A percentile compares a stretch with the other conserved stretches of the same genome.
Conservation (phyloP, 1,140 invertebrate genomes). For the Ooceraea biroi region DNA sequence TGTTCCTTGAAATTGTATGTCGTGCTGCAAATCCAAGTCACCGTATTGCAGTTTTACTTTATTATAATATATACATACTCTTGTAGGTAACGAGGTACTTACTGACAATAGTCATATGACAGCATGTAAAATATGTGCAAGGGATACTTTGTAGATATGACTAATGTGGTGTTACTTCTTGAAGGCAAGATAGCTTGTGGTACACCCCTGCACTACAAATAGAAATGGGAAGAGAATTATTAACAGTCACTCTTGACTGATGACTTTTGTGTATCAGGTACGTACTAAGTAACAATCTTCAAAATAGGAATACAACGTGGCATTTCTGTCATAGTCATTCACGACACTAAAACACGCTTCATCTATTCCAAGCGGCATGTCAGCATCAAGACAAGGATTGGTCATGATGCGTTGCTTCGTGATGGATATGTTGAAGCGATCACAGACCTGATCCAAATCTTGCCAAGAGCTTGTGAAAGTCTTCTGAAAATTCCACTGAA, state of each 20-base stretch:
- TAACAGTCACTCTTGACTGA: neutral
- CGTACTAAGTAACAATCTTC: conserved; percentile 82
- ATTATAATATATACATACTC: neutral
- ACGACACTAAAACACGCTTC: conserved; percentile 85
- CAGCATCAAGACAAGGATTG: conserved; percentile 62
- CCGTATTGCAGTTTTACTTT: neutral
- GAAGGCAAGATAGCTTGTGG: conserved; percentile 75
- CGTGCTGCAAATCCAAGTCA: conserved; percentile 70
- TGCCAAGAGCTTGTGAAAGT: neutral
- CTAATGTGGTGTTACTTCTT: conserved; percentile 79
- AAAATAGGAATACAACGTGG: conserved; percentile 81
- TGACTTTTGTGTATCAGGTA: conserved; percentile 16
- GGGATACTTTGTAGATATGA: conserved; percentile 85
- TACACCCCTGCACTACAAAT: conserved; percentile 82
- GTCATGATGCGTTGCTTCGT: neutral
- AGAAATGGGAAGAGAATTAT: conserved; percentile 55
- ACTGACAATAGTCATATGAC: conserved; percentile 80
- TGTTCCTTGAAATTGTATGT: conserved; percentile 85
- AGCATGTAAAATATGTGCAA: conserved; percentile 80
- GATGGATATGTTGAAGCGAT: neutral
- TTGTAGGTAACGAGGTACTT: conserved; percentile 68
- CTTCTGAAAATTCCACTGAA: neutral
- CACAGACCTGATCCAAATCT: neutral
- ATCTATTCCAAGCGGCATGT: conserved; percentile 82
- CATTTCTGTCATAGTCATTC: conserved; percentile 78